Evolutionary conservation across 2,888 invertebrate species (phyloP).

Genomic region (Steromphala cineraria): DNA sequence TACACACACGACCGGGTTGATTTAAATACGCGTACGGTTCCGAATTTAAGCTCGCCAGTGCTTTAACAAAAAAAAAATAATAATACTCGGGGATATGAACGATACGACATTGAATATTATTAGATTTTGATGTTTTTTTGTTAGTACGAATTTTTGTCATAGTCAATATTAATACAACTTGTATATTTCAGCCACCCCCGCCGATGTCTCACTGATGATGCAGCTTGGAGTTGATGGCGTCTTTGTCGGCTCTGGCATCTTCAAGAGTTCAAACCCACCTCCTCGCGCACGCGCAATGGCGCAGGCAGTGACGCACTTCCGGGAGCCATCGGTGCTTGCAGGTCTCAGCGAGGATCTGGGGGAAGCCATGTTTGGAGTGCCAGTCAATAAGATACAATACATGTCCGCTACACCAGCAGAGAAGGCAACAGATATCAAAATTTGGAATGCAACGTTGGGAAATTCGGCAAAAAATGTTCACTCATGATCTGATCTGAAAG

Average conservation of each 20-base stretch:
- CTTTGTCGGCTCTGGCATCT: conserved; percentile 73
- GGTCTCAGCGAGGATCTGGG: conserved; percentile 68
- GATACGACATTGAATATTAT: no score
- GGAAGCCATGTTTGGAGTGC: conserved; percentile 67
- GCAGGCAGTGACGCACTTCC: conserved; percentile 71
- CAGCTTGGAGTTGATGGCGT: conserved; percentile 73
- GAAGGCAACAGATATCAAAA: conserved; percentile 10
- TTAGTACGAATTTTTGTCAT: no score
- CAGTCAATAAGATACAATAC: conserved; percentile 22
- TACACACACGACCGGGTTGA: no score
- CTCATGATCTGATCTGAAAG: no score
- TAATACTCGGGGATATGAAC: no score
- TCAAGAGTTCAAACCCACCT: conserved; percentile 67
- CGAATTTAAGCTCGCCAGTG: no score
- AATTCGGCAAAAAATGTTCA: not conserved
- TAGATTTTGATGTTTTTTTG: no score
- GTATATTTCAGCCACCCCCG: conserved; percentile 67
- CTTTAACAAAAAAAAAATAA: no score
- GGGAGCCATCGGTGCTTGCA: conserved; percentile 64
- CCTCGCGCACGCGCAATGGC: conserved; percentile 70
- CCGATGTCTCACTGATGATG: conserved; percentile 72
- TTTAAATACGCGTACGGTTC: no score
- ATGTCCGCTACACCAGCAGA: not conserved
- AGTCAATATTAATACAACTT: not conserved
- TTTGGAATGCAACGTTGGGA: conserved; percentile 29